phyloP scores from a whole-genome alignment of 2,888 invertebrate genomes.

The Perizoma affinitatum region DNA sequence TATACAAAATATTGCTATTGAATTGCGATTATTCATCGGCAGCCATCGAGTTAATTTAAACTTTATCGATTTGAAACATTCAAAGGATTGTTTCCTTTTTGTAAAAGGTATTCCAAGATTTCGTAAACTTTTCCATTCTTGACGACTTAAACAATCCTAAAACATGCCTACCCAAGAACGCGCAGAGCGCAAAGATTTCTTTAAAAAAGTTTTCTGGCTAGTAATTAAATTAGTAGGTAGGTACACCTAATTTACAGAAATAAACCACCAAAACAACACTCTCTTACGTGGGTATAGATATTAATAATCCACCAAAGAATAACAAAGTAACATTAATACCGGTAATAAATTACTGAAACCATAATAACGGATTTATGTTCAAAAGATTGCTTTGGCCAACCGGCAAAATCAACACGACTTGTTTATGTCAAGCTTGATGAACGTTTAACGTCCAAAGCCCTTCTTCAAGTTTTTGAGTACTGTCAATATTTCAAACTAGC shows the following conservation, averaged over 20 bases:
- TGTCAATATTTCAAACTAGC: too few relatives aligned
- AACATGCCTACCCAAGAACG: too few relatives aligned
- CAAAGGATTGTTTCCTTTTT: not conserved
- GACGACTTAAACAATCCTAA: too few relatives aligned
- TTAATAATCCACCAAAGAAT: constrained; percentile 19
- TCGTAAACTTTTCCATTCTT: not conserved
- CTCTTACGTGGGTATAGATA: constrained; percentile 6
- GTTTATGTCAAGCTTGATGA: constrained; percentile 54
- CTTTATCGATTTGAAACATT: constrained; percentile 10
- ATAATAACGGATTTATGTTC: constrained; percentile 52
- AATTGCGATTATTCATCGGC: not conserved
- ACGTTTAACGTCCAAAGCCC: constrained; percentile 64
- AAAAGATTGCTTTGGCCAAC: constrained; percentile 51
- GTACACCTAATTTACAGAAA: constrained; percentile 5
- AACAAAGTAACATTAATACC: constrained; percentile 33
- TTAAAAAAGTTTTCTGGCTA: too few relatives aligned
- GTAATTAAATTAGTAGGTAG: too few relatives aligned
- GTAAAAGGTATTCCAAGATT: not conserved
- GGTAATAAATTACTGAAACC: constrained; percentile 48
- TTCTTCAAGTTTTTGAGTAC: too few relatives aligned
- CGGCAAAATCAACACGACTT: constrained; percentile 55
- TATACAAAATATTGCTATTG: not conserved
- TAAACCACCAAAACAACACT: not conserved
- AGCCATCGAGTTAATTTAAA: constrained; percentile 8
- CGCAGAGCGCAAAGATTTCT: too few relatives aligned